Evolutionary conservation across 2,888 invertebrate species (phyloP), one percentile per base, ranked within the genome.

Genomic region (Nysson spinosus): DNA sequence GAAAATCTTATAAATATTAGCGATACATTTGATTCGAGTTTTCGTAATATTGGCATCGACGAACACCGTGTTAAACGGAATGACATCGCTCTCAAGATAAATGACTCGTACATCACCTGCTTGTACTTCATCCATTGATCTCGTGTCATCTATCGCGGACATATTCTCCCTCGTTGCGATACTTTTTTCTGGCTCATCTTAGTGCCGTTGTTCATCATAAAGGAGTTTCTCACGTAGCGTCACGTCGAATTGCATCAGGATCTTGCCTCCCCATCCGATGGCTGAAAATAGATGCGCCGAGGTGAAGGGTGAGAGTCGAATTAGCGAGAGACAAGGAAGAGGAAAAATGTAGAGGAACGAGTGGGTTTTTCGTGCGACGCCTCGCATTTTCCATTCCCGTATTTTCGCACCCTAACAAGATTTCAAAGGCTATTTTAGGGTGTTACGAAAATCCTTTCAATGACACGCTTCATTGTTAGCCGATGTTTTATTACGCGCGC

Each of bases 331-430:
- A 26, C 40, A 43, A 14, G 35, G 26, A 34, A 17, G 22, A 11
- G 30, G 30, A 28, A 50, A 62, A 44, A 24, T 28, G 61, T 28
- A 32, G 20, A n/a, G n/a, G n/a, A 46, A 54, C 49, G 52, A 40
- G 50, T 28, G 42, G 66, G n/a, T 46, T 55, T 68, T 68, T 51
- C 54, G 50, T 49, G 24, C 28, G 54, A 55, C 60, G 66, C n/a
- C n/a, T n/a, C n/a, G n/a, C 47, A 32, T 7, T 39, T 35, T 44
- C 32, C 50, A 40, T 35, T 5, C 39, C 30, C 39, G 46, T 32
- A 51, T 58, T 69, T 68, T 68, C 51, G 39, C 44, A 32, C 50
- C 55, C 55, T 68, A 70, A 70, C 68, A 49, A 68, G 69, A 68
- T 70, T 70, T 69, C 55, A 40, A 68, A 46, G 52, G 47, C 55